Conservation (phyloP, 2,113 vertebrate species). For the Rhizomys pruinosus region DNA sequence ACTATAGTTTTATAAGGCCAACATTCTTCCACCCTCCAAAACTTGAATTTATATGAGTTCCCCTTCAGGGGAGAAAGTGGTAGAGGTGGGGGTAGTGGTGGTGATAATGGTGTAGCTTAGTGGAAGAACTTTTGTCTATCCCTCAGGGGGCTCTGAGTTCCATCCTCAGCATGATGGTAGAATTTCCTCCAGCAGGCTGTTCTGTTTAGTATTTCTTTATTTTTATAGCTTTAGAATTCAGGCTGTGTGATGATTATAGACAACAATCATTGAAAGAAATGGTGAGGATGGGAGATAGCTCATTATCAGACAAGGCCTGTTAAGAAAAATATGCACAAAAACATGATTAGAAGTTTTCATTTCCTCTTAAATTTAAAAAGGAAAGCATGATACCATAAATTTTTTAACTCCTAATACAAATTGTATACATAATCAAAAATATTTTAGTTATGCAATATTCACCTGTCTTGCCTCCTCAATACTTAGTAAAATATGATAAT, state of each 20-base stretch:
- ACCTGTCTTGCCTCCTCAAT: not conserved
- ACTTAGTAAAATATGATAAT: not conserved
- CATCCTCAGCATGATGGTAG: not conserved
- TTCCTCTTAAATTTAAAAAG: not conserved
- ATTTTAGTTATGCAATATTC: conserved; percentile 1
- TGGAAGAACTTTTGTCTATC: not conserved
- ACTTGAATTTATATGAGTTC: not conserved
- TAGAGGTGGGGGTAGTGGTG: too few species aligned
- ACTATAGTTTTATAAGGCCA: conserved; percentile 47
- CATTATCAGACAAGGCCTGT: conserved; percentile 2
- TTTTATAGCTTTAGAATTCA: not conserved
- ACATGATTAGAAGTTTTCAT: conserved; percentile 20
- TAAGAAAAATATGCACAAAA: conserved; percentile 32
- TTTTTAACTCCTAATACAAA: not conserved
- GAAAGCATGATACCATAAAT: not conserved
- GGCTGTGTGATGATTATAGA: not conserved
- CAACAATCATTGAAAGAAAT: not conserved
- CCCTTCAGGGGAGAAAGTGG: not conserved
- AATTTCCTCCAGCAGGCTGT: not conserved
- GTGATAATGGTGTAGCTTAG: too few species aligned
- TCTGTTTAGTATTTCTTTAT: conserved; percentile 22
- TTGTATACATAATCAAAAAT: not conserved
- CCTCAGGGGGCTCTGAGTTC: not conserved
- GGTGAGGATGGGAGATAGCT: not conserved
- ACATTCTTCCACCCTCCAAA: conserved; percentile 20